Evolutionary conservation across 2,113 vertebrate species (phyloP).

Genomic region (Centropristis striata): DNA sequence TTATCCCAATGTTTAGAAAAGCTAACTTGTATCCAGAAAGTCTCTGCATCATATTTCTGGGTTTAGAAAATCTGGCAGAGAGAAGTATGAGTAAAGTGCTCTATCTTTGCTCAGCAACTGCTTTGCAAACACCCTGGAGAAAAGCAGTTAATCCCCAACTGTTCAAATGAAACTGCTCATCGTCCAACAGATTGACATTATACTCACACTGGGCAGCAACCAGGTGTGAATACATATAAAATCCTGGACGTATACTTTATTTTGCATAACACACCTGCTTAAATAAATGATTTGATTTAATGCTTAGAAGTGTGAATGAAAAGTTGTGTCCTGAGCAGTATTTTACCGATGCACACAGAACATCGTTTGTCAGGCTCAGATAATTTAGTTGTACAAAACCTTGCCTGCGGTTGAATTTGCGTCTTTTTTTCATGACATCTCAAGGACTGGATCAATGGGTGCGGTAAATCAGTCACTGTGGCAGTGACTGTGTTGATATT

Average conservation of each 20-base stretch:
- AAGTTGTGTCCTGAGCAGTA: slow-evolving; percentile 9
- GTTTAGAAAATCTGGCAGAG: slow-evolving; percentile 18
- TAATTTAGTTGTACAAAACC: slow-evolving; percentile 52
- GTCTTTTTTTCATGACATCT: slow-evolving; percentile 63
- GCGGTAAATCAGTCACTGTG: slow-evolving; percentile 73
- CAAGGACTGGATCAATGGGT: slow-evolving; percentile 75
- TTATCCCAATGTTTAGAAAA: slow-evolving; percentile 18
- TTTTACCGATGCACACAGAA: slow-evolving; percentile 32
- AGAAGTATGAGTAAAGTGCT: slow-evolving; percentile 14
- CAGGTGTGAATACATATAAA: slow-evolving; percentile 15
- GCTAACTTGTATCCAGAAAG: slow-evolving; percentile 4
- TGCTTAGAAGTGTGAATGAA: not conserved
- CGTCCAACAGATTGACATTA: not conserved
- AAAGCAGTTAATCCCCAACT: slow-evolving; percentile 35
- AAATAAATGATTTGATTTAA: slow-evolving; percentile 16
- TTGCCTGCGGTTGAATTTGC: slow-evolving; percentile 42
- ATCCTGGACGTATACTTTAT: not conserved
- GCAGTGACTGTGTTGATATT: slow-evolving; percentile 78
- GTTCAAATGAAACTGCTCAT: slow-evolving; percentile 36
- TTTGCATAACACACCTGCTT: not conserved
- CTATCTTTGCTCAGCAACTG: slow-evolving; percentile 33
- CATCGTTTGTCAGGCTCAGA: slow-evolving; percentile 25
- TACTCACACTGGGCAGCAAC: slow-evolving; percentile 13
- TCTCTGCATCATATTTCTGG: slow-evolving; percentile 6
- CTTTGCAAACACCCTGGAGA: slow-evolving; percentile 40